Evolutionary conservation across 2,888 invertebrate species (phyloP).

Genomic region (Lydus trimaculatus): DNA sequence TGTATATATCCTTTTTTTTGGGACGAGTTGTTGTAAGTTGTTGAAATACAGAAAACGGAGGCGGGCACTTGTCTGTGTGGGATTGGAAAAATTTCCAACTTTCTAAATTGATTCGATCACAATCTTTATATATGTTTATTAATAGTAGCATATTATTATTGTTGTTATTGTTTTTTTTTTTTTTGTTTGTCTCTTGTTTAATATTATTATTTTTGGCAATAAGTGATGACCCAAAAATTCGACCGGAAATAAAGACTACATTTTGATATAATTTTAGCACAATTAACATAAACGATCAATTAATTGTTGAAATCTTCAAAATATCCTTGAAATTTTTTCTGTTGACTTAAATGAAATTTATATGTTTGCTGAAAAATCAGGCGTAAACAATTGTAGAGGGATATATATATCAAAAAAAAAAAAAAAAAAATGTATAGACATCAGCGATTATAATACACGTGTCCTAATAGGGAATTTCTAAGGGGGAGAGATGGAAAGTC

Average conservation of each 20-base stretch:
- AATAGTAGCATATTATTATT: background rate
- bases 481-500: background rate
- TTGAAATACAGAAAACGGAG: conserved; percentile 1
- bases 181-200: no score
- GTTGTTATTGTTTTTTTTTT: no score
- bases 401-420: no score
- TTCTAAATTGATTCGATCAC: background rate
- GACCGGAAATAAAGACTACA: background rate
- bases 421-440: no score
- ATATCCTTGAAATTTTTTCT: no score
- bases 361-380: background rate
- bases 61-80: conserved; percentile 1
- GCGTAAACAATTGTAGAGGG: background rate
- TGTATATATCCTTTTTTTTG: background rate
- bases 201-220: no score
- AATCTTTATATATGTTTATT: background rate
- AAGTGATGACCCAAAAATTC: no score
- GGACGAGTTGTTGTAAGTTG: background rate
- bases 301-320: background rate
- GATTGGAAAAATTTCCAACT: conserved; percentile 4
- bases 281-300: background rate
- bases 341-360: background rate
- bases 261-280: no score
- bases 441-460: background rate
- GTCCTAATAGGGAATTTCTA: background rate